These are phyloP conservation scores for Amblyjoppa proteus DNA, from an alignment of 2,888 invertebrate species.

Conservation along the genomic window DNA sequence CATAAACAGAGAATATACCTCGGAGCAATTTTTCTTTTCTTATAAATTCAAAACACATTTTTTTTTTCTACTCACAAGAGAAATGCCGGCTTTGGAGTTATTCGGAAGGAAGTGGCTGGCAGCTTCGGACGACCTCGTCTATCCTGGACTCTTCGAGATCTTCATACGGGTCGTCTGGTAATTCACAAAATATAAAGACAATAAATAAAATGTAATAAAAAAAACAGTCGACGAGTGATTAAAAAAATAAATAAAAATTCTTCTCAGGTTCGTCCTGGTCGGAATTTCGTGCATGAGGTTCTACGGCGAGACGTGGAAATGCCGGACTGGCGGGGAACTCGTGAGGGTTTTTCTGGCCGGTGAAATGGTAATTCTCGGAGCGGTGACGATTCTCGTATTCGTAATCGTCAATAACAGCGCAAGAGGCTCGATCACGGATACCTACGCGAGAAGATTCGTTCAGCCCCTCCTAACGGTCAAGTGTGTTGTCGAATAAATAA, in stretches of 20 bases:
- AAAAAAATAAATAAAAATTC: not conserved
- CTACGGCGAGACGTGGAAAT: conserved; percentile 90
- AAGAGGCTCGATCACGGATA: conserved; percentile 92
- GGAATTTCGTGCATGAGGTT: conserved; percentile 89
- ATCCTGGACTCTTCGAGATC: conserved; percentile 93
- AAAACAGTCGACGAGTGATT: not conserved
- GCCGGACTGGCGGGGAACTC: conserved; percentile 89
- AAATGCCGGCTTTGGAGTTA: conserved; percentile 95
- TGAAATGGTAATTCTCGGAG: conserved; percentile 88
- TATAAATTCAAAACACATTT: not conserved
- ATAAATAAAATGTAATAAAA: not conserved
- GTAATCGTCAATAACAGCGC: conserved; percentile 90
- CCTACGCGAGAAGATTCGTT: conserved; percentile 89
- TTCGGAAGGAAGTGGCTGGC: conserved; percentile 96
- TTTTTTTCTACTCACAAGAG: too few relatives aligned
- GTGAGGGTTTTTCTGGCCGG: conserved; percentile 91
- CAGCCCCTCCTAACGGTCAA: conserved; percentile 90
- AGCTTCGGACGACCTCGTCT: conserved; percentile 96
- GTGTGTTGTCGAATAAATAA: conserved; percentile 82
- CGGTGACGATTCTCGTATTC: conserved; percentile 88
- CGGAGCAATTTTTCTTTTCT: not conserved
- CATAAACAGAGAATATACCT: not conserved
- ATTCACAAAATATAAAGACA: conserved; percentile 65
- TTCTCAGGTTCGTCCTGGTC: conserved; percentile 88
- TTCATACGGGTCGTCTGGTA: conserved; percentile 91